Percentiles rank a stretch among this genome's conserved stretches.
Conservation (phyloP, 2,888 invertebrate genomes). For the Drosophila pegasa region DNA sequence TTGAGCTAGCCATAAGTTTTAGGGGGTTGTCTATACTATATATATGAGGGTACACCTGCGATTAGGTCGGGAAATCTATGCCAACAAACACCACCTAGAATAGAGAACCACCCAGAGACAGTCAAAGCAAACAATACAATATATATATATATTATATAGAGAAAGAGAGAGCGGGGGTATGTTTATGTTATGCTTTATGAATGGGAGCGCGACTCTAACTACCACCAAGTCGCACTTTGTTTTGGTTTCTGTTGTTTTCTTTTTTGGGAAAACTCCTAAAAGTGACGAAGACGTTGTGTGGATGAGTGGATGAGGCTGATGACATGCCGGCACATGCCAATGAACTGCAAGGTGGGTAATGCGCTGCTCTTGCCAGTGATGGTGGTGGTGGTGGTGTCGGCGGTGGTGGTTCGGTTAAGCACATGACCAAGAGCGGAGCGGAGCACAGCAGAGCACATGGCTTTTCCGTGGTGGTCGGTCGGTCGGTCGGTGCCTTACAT, state of each 20-base stretch:
- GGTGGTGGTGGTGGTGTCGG: conserved; percentile 30
- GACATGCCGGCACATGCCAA: conserved; percentile 80
- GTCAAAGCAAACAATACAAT: conserved; percentile 49
- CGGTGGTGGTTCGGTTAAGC: conserved; percentile 60
- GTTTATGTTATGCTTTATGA: conserved; percentile 73
- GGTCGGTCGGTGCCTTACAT: conserved; percentile 39
- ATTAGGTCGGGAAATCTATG: conserved; percentile 58
- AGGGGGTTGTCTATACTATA: conserved; percentile 55
- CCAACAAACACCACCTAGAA: conserved; percentile 55
- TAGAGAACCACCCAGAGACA: conserved; percentile 27
- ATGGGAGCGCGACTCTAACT: conserved; percentile 76
- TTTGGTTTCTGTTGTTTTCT: conserved; percentile 56
- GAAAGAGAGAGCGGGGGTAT: conserved; percentile 60
- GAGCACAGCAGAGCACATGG: conserved; percentile 52
- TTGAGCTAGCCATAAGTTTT: conserved; percentile 52
- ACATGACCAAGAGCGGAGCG: conserved; percentile 70
- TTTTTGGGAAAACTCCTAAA: conserved; percentile 78
- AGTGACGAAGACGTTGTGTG: conserved; percentile 75
- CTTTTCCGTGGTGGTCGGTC: conserved; percentile 38
- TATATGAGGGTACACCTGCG: conserved; percentile 47
- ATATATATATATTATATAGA: conserved; percentile 23
- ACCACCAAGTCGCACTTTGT: conserved; percentile 74
- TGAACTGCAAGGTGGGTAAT: conserved; percentile 55
- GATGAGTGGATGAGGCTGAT: conserved; percentile 67
- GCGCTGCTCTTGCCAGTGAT: background rate